Evolutionary conservation across 2,113 vertebrate genomes (phyloP), one percentile per base, ranked within the genome.

Genomic region (Xiphophorus couchianus): DNA sequence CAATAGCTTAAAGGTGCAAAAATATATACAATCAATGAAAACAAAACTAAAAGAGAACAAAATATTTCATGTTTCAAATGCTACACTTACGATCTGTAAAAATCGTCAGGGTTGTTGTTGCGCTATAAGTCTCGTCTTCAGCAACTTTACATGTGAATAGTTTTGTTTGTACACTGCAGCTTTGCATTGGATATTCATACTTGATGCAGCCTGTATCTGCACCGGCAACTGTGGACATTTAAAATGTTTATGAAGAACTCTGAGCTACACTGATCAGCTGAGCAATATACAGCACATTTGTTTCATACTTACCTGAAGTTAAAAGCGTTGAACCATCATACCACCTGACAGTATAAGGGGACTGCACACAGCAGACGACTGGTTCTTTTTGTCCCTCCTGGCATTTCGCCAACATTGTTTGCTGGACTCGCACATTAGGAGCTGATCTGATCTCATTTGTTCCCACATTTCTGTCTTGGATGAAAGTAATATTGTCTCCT

Each of bases 341-440:
- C 91, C 88, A 91, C 0, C 13, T 22, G 15, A 89, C 66, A 1
- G 0, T 37, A 69, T 75, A 92, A 1, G 6, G 5, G 0, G 0
- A 0, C 71, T 93, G 90, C 48, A 92, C 91, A 39, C 91, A 93
- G 42, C 91, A 93, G 1, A 11, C 0, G 7, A 92, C 66, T 22
- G 0, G 0, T 39, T 51, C 3, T 1, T 0, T 37, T 0, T 0
- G 0, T 25, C 29, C 51, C 0, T 3, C 19, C 9, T 3, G 0
- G 29, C 90, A 91, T 28, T 33, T 0, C 25, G 74, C 51, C 1
- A 85, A 83, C 12, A 87, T 0, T 51, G 13, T 0, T 7, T 15
- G 31, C 1, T n/a, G 19, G 9, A 86, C 72, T 70, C 12, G 64
- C 25, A 93, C 42, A 73, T 37, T 76, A 2, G 92, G 92, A 28